Evolutionary conservation across 1,140 invertebrate species (phyloP).

Genomic region (Tenebrio molitor): DNA sequence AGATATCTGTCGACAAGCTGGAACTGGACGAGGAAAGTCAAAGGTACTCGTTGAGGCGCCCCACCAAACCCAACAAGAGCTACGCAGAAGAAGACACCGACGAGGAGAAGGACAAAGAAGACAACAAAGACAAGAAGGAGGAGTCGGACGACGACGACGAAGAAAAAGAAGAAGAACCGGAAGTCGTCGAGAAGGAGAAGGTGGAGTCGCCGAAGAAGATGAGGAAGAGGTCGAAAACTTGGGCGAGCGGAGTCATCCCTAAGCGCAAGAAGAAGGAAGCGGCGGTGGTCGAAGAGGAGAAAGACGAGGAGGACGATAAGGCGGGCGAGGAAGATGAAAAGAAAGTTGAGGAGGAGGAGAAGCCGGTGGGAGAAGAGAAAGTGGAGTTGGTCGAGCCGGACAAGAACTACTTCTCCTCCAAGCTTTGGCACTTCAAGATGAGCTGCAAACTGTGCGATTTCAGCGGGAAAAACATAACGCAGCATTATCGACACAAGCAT

Average conservation of each 20-base stretch:
- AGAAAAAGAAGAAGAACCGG: slow-evolving; percentile 38
- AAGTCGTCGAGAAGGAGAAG: slow-evolving; percentile 40
- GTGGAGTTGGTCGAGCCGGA: slow-evolving; percentile 53
- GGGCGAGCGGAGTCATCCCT: slow-evolving; percentile 34
- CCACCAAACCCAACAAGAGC: slow-evolving; percentile 21
- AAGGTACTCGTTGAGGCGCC: slow-evolving; percentile 47
- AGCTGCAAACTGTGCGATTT: slow-evolving; percentile 74
- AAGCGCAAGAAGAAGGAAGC: slow-evolving; percentile 28
- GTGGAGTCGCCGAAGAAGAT: slow-evolving; percentile 12
- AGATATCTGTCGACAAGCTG: slow-evolving; percentile 52
- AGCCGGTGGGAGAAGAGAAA: slow-evolving; percentile 52
- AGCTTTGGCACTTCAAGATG: slow-evolving; percentile 60
- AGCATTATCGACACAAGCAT: slow-evolving; percentile 76
- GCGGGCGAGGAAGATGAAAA: slow-evolving; percentile 48
- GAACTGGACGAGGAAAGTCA: slow-evolving; percentile 33
- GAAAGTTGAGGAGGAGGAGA: slow-evolving; percentile 55
- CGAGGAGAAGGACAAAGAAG: slow-evolving; percentile 39
- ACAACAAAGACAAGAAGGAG: neutral
- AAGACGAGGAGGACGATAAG: slow-evolving; percentile 46
- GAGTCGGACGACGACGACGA: neutral
- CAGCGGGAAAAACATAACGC: slow-evolving; percentile 73
- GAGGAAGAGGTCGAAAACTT: slow-evolving; percentile 8
- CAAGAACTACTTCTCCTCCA: slow-evolving; percentile 59
- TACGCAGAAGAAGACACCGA: slow-evolving; percentile 41
- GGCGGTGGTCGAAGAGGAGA: neutral